Conservation (phyloP, 1,140 invertebrate genomes). For the Pogonognathellus flavescens region DNA sequence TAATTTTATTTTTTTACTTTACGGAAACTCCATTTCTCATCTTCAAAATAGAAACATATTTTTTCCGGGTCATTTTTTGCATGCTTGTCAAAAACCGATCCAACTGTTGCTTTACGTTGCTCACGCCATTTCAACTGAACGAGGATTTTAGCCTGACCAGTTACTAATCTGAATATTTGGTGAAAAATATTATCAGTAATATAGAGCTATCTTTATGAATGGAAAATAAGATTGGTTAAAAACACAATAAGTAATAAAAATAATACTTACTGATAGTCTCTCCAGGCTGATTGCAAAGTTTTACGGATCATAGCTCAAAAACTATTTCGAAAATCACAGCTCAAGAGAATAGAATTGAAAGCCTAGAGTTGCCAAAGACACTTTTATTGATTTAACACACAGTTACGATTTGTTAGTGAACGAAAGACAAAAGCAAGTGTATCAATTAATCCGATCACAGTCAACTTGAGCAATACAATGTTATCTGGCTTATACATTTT, state of each 20-base stretch:
- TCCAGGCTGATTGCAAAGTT: constrained; percentile 14
- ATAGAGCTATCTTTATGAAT: no score
- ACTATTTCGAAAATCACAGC: no score
- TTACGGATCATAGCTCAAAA: background rate
- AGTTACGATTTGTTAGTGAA: no score
- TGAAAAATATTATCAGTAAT: background rate
- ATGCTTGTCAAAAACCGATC: constrained; percentile 80
- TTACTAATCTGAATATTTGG: constrained; percentile 2
- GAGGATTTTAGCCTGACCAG: background rate
- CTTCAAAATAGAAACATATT: constrained; percentile 82
- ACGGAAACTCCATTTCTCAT: constrained; percentile 79
- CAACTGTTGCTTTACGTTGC: constrained; percentile 77
- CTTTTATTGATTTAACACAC: no score
- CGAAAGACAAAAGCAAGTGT: no score
- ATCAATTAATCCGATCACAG: no score
- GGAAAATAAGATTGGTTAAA: no score
- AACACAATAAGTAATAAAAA: background rate
- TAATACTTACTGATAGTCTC: constrained; percentile 40
- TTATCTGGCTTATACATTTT: no score
- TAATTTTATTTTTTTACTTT: background rate
- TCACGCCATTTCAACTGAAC: background rate
- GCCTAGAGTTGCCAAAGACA: no score
- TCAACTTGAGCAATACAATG: no score
- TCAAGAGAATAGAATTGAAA: no score
- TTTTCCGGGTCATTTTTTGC: constrained; percentile 84